Evolutionary conservation across 2,797 vertebrate species (phyloP), one percentile per base, ranked within the genome.

Genomic region (Phaenicophaeus curvirostris): DNA sequence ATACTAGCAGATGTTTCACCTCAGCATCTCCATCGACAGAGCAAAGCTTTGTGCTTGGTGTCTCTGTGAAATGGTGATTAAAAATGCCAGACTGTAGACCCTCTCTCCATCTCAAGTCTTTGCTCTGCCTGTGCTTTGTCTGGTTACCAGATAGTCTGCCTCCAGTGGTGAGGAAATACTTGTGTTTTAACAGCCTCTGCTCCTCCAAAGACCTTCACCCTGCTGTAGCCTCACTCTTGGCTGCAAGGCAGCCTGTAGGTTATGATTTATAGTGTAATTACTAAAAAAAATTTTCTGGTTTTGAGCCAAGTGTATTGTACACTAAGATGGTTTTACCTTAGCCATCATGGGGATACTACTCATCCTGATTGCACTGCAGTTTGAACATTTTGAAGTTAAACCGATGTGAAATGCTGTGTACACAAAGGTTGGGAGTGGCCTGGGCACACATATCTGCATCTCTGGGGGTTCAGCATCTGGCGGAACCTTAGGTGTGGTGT

Each of bases 351-450:
- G 15, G 78, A 79, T 24, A 48, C 18, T 4, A 5, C 5, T 61
- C 21, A 51, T 13, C 3, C 48, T 7, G 8, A 53, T 28, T 0
- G 0, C 35, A 18, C 17, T 30, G 9, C n/a, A 28, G 15, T 24
- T 85, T 35, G 25, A 57, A 65, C 0, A 2, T 44, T 87, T 57
- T 57, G 48, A 44, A 74, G n/a, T 33, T 50, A 53, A 57, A 72
- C n/a, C 33, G 42, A 9, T 0, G 0, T 24, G 55, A 90, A 90
- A 50, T 1, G 0, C 17, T 4, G 5, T 3, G 27, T 48, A 42
- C 24, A 39, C 13, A 44, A 15, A 69, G 14, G 6, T 0, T 65
- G 58, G 51, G 54, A 90, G 54, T 30, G 20, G 15, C 33, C 44
- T 51, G 30, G 7, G 25, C 16, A 53, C 21, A n/a, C 5, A 2